Evolutionary conservation across 2,888 invertebrate species (phyloP).

Genomic region (Apodemia mormo): DNA sequence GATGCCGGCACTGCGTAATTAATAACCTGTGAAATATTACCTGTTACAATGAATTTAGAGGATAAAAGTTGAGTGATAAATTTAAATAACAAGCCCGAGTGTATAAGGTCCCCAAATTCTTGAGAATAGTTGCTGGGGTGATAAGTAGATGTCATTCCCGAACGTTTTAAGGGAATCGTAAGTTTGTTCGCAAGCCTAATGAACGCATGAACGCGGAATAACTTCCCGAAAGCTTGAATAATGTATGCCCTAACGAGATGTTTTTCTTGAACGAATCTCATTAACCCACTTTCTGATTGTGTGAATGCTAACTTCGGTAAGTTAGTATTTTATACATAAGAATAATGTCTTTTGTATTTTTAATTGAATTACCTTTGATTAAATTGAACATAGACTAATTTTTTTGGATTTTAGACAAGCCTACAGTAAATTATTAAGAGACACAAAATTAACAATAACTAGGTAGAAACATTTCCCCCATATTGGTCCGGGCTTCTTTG

Average conservation of each 20-base stretch:
- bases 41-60: constrained; percentile 80
- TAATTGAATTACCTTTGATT: constrained; percentile 63
- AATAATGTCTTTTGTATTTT: constrained; percentile 61
- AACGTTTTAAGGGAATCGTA: constrained; percentile 62
- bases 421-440: too few relatives aligned
- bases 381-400: constrained; percentile 38
- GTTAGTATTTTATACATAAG: constrained; percentile 59
- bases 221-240: constrained; percentile 78
- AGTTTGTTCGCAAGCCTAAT: constrained; percentile 74
- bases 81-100: constrained; percentile 74
- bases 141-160: constrained; percentile 70
- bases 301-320: constrained; percentile 76
- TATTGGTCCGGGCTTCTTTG: too few relatives aligned
- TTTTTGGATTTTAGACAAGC: neutral
- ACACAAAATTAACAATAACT: too few relatives aligned
- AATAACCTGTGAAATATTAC: constrained; percentile 81
- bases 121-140: constrained; percentile 74
- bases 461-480: too few relatives aligned
- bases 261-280: constrained; percentile 81
- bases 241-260: constrained; percentile 81
- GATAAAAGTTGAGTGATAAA: constrained; percentile 82
- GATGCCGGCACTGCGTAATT: constrained; percentile 77
- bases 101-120: constrained; percentile 67
- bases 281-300: constrained; percentile 80
- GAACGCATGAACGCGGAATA: constrained; percentile 80